Evolutionary conservation across 2,797 vertebrate genomes (phyloP), one percentile per base, ranked within the genome.

Genomic region (Remorina albescens): DNA sequence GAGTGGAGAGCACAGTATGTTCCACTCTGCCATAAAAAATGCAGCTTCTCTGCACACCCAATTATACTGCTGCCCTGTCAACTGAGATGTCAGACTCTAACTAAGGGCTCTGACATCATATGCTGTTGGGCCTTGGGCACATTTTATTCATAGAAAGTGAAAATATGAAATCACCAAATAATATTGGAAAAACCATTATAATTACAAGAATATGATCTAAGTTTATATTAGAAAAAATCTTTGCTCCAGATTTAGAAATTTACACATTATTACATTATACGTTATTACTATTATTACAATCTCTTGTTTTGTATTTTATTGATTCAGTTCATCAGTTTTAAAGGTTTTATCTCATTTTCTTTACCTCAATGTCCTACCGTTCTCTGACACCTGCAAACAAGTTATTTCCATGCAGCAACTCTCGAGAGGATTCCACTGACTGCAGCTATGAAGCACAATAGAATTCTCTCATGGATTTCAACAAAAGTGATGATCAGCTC

Each of bases 401-500:
- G 44, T 44, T 12, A 6, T 59, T 25, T 60, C 21, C 44, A 10
- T 44, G 15, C 57, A 57, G 46, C 50, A 39, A 57, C 80, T 53
- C 46, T 46, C 28, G 65, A 4, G 19, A 64, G 42, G 57, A 44
- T 49, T 66, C 47, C 39, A 25, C 36, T 36, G n/a, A 62, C 50
- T 23, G 6, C 0, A 8, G 26, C 55, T 54, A 4, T 53, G 25
- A 66, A 70, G 51, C 58, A 42, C 51, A 37, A 34, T 9, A 16
- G 46, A 68, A 61, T 64, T 47, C 41, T 72, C 39, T 50, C 59
- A 62, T 18, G 39, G 26, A 60, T 51, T 65, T 46, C 15, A 53
- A 81, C 80, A 79, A 69, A 81, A 46, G n/a, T 23, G 36, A 67
- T 63, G 54, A 82, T 83, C 28, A 66, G 80, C 75, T 84, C 47